These are phyloP conservation scores for Kryptopterus vitreolus DNA, from an alignment of 2,797 vertebrate species.

Conservation along the genomic window DNA sequence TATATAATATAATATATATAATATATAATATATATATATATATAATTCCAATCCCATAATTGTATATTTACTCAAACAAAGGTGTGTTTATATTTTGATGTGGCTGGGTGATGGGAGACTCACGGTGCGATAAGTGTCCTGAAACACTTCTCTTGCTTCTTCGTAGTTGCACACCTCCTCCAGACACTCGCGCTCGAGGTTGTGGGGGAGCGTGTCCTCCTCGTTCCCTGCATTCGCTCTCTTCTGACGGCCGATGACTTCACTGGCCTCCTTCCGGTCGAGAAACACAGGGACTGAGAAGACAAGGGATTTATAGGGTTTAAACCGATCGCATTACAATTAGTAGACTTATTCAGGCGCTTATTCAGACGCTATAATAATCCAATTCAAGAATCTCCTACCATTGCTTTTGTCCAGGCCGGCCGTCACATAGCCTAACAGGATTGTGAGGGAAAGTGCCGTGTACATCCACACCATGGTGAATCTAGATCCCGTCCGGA, in stretches of 20 bases:
- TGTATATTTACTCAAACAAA: too few species aligned
- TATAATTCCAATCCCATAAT: too few species aligned
- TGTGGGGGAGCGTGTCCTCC: constrained; percentile 52
- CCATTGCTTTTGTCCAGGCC: constrained; percentile 14
- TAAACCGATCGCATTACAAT: too few species aligned
- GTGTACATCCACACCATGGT: constrained; percentile 27
- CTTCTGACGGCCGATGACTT: constrained; percentile 71
- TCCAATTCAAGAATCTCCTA: not conserved
- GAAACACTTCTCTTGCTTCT: constrained; percentile 73
- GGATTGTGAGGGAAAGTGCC: not conserved
- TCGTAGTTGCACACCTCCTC: constrained; percentile 77
- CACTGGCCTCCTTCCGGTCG: constrained; percentile 69
- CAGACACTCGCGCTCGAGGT: constrained; percentile 74
- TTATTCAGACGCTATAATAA: too few species aligned
- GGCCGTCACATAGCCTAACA: not conserved
- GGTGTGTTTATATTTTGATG: too few species aligned
- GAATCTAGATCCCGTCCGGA: not conserved
- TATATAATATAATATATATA: too few species aligned
- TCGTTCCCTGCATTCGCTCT: constrained; percentile 57
- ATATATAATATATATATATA: too few species aligned
- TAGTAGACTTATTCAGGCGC: too few species aligned
- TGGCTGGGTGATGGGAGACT: constrained; percentile 39
- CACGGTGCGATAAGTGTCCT: constrained; percentile 78
- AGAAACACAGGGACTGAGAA: constrained; percentile 60
- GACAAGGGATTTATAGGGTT: too few species aligned